Base-by-base conservation (phyloP, 1,140 invertebrate genomes). In the Drosophila sulfurigaster region DNA sequence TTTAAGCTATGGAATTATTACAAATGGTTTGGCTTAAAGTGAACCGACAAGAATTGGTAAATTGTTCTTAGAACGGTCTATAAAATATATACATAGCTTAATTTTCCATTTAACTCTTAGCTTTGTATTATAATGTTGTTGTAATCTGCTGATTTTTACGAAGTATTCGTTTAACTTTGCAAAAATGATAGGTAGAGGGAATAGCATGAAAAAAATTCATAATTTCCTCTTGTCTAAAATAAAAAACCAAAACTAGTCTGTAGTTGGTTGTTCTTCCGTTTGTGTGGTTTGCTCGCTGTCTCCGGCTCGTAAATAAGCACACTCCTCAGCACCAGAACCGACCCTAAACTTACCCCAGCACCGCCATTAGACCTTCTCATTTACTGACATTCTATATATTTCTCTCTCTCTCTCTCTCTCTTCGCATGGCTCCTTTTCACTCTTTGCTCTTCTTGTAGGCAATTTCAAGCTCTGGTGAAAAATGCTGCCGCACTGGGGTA, bases 381-480 rank as follows among this genome's bases (percentile, higher is more conserved):
- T 60, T 60, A 13, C 67, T 25, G 64, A 11, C 46, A 25, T 38
- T 54, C 65, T 41, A 49, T 51, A 58, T 58, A 46, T 49, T 54
- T 57, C 49, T 25, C 20, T 25, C 20, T 25, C 20, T 25, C 20
- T 25, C 20, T 25, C 20, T 20, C 3, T 20, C 20, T 25, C 16
- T 16, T 75, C 41, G 25, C 67, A 45, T 77, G n/a, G 74, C 43
- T 45, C 13, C 60, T 20, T 51, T 43, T 25, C 20, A 25, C 20
- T 25, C 20, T 25, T 25, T 25, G 20, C 57, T 56, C 32, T 88
- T 56, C 41, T 88, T 76, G 87, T 79, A 81, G 85, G 75, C 81
- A 89, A 88, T 89, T 89, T 85, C 65, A 78, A 51, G 75, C 71
- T 75, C 79, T 60, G 60, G 56, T 62, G 79, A 72, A 83, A 88